These are phyloP conservation scores for Labeo rohita DNA, from an alignment of 2,113 vertebrate species.

Conservation along the genomic window DNA sequence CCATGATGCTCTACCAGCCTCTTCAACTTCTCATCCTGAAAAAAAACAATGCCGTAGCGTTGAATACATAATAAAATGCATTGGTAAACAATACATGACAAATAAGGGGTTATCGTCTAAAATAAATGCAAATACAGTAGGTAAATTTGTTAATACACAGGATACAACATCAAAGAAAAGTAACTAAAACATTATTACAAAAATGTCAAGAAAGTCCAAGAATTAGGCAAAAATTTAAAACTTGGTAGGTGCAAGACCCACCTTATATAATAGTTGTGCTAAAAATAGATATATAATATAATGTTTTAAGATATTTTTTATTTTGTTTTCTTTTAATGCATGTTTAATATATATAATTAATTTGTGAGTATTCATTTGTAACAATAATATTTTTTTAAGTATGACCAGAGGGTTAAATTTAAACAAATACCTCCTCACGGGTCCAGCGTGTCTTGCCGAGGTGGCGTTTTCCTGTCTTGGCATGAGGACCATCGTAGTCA, in stretches of 20 bases:
- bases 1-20: slow-evolving; percentile 95
- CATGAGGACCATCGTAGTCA: slow-evolving; percentile 91
- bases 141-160: neutral
- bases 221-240: neutral
- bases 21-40: slow-evolving; percentile 97
- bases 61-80: slow-evolving; percentile 1
- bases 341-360: no score
- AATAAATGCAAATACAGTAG: neutral
- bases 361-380: neutral
- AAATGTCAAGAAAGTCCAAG: neutral
- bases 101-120: neutral
- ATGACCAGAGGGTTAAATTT: no score
- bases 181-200: neutral
- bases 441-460: slow-evolving; percentile 98
- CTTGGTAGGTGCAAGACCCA: neutral
- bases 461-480: slow-evolving; percentile 92
- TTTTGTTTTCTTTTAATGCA: no score
- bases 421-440: slow-evolving; percentile 88
- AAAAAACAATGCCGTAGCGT: slow-evolving; percentile 40
- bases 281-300: neutral
- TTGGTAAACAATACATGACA: neutral
- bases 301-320: no score
- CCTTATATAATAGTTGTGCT: neutral
- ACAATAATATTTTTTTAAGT: neutral
- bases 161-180: neutral